Evolutionary conservation across 2,113 vertebrate species (phyloP), one percentile per base, ranked within the genome.

Genomic region (Scatophagus argus): DNA sequence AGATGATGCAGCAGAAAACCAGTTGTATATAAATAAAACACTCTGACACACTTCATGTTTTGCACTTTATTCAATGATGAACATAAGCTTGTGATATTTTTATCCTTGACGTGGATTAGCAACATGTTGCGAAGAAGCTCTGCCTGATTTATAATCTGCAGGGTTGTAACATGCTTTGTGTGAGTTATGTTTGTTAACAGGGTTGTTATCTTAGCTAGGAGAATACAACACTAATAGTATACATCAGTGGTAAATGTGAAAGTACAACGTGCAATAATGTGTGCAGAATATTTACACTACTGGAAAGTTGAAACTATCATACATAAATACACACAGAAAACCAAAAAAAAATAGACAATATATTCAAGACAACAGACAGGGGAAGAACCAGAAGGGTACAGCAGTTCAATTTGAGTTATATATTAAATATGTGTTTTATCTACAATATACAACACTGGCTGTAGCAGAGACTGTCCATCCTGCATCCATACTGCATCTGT

Each of bases 51-150:
- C 8, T 11, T 38, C 31, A 65, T 69, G 25, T 31, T 82, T 59
- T 78, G 69, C 44, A 38, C 70, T 86, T 79, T 75, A 75, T 82
- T 82, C 36, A 25, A 63, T 27, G 51, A 71, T 65, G 44, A 78
- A 55, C 31, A 65, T 5, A 67, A 72, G 14, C 17, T 10, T 64
- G 39, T 47, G 19, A 51, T 36, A 51, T 47, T 60, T 12, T 25
- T 3, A 32, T 60, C 23, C 7, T 31, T 8, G 36, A 59, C 65
- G 60, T 51, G 46, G 61, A 77, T 43, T 58, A 39, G 67, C 44
- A 59, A 21, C 62, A 64, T 46, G 68, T 52, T 14, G 61, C 23
- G 6, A 52, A 65, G 60, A 32, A 62, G n/a, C 16, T 36, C 43
- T 39, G 34, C 11, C 2, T 39, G n/a, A 58, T 8, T 31, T 11